Percentiles rank a stretch among this genome's conserved stretches.
phyloP scores from a whole-genome alignment of 1,140 invertebrate species.

The Wasmannia auropunctata region DNA sequence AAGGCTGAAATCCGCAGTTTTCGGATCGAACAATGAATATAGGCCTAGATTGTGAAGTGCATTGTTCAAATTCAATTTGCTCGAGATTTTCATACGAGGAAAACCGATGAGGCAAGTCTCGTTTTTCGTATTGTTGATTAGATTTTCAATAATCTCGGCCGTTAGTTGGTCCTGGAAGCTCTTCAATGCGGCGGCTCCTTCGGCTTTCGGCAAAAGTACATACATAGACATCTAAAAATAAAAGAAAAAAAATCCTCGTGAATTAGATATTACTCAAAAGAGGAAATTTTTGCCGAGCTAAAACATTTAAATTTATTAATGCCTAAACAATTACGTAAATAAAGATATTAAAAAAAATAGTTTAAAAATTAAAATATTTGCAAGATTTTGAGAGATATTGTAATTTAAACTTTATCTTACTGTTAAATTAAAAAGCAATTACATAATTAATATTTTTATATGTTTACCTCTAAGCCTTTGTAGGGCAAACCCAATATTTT shows the following conservation, averaged over 20 bases:
- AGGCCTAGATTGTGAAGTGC: slow-evolving; percentile 87
- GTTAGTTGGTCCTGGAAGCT: slow-evolving; percentile 85
- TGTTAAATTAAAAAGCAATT: neutral
- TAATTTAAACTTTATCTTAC: slow-evolving; percentile 2
- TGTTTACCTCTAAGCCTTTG: slow-evolving; percentile 85
- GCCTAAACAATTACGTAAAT: neutral
- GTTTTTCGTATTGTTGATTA: slow-evolving; percentile 85
- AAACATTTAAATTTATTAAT: neutral
- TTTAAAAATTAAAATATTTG: neutral
- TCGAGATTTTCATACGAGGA: slow-evolving; percentile 89
- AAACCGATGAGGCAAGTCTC: slow-evolving; percentile 86
- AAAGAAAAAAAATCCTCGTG: neutral
- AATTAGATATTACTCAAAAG: neutral
- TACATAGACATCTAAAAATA: slow-evolving; percentile 87
- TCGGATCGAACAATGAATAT: slow-evolving; percentile 87
- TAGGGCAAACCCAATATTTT: slow-evolving; percentile 91
- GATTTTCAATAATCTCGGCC: slow-evolving; percentile 83
- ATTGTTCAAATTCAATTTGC: slow-evolving; percentile 85
- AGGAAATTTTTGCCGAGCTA: neutral
- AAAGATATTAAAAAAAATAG: neutral
- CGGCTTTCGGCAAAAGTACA: slow-evolving; percentile 88
- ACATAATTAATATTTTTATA: neutral
- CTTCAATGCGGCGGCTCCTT: slow-evolving; percentile 82
- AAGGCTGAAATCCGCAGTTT: slow-evolving; percentile 86
- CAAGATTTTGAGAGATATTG: neutral